These are phyloP conservation scores for Linnaemya vulpina DNA, from an alignment of 2,888 invertebrate species.

Conservation along the genomic window DNA sequence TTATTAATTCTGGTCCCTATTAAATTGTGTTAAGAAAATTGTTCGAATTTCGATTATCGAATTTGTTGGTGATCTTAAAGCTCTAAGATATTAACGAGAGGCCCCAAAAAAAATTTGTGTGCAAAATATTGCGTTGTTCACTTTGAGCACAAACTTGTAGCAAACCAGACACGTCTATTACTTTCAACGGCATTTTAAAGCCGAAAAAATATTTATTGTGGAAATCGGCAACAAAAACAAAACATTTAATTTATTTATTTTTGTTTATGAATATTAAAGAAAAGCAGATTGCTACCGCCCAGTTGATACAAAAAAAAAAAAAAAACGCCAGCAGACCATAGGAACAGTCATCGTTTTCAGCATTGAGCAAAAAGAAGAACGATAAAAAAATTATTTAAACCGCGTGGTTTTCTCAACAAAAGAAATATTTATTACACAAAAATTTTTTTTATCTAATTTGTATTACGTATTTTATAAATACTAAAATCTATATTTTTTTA, in stretches of 20 bases:
- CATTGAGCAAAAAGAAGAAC: conserved; percentile 77
- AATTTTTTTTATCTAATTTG: neutral
- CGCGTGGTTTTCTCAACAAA: conserved; percentile 64
- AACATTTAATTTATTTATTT: conserved; percentile 33
- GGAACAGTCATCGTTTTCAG: conserved; percentile 50
- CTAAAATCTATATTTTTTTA: neutral
- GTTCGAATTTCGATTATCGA: conserved; percentile 65
- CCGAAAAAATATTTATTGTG: conserved; percentile 21
- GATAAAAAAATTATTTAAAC: conserved; percentile 30
- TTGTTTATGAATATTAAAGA: conserved; percentile 44
- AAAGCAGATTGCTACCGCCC: conserved; percentile 57
- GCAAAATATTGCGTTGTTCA: conserved; percentile 73
- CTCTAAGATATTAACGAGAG: conserved; percentile 8
- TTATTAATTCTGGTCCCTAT: neutral
- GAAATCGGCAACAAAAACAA: conserved; percentile 51
- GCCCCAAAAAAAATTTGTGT: conserved; percentile 46
- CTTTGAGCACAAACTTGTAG: conserved; percentile 80
- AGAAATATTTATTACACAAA: neutral
- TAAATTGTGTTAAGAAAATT: neutral
- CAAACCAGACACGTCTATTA: conserved; percentile 77
- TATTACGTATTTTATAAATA: neutral
- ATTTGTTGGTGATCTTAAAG: conserved; percentile 37
- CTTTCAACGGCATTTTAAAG: conserved; percentile 79
- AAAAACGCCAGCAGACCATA: conserved; percentile 58
- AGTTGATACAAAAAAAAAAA: conserved; percentile 64